These are phyloP conservation scores for Erpobdella octoculata DNA, from an alignment of 2,888 invertebrate species.

Conservation along the genomic window DNA sequence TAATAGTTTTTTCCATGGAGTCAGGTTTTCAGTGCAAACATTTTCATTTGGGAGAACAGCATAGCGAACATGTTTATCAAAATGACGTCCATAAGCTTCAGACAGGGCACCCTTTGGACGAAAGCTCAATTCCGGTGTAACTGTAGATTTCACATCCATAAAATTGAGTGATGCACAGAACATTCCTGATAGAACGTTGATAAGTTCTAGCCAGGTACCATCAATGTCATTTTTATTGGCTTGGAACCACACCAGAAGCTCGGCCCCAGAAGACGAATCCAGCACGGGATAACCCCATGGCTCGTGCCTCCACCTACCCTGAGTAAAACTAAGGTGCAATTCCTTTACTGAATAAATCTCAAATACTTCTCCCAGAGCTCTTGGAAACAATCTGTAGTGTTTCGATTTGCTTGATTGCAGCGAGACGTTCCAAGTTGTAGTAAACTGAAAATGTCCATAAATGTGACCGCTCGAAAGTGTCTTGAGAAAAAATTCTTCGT, in stretches of 20 bases:
- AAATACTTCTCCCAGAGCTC: constrained; percentile 78
- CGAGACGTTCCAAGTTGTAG: constrained; percentile 66
- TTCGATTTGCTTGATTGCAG: constrained; percentile 43
- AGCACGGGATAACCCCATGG: constrained; percentile 87
- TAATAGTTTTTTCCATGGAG: constrained; percentile 92
- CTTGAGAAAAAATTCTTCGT: constrained; percentile 80
- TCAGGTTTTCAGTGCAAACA: constrained; percentile 95
- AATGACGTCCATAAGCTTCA: constrained; percentile 54
- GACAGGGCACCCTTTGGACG: constrained; percentile 65
- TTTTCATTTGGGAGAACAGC: constrained; percentile 88
- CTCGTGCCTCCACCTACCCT: constrained; percentile 85
- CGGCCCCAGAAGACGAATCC: constrained; percentile 85
- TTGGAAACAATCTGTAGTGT: constrained; percentile 78
- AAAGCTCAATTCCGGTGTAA: constrained; percentile 74
- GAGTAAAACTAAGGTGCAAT: constrained; percentile 80
- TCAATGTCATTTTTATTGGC: constrained; percentile 61
- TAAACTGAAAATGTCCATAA: constrained; percentile 83
- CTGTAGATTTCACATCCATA: constrained; percentile 69
- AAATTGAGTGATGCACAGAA: constrained; percentile 93
- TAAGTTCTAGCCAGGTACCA: constrained; percentile 71
- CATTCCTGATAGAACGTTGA: constrained; percentile 83
- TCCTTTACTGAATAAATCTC: constrained; percentile 76
- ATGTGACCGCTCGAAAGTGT: constrained; percentile 75
- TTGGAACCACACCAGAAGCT: constrained; percentile 86
- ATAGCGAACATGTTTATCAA: constrained; percentile 56